phyloP scores from a whole-genome alignment of 1,140 invertebrate genomes.

The Cydia splendana region DNA sequence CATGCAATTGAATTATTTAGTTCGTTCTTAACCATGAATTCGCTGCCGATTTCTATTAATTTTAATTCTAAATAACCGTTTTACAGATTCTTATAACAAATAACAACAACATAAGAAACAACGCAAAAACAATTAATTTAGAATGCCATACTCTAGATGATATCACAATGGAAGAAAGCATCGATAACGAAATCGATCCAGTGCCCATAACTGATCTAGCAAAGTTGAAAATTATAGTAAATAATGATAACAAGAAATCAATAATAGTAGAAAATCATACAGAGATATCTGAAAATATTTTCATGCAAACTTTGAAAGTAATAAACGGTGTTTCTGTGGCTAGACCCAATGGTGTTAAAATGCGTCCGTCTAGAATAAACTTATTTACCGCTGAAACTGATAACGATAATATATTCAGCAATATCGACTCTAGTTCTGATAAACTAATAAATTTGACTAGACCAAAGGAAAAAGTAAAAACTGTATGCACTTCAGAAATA shows the following conservation, averaged over 20 bases:
- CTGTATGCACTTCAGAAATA: neutral
- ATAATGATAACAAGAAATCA: neutral
- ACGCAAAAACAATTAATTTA: conserved; percentile 39
- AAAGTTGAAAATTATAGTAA: conserved; percentile 19
- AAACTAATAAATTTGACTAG: conserved; percentile 18
- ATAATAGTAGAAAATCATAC: neutral
- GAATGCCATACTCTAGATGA: conserved; percentile 38
- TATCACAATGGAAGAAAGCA: conserved; percentile 33
- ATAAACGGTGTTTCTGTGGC: neutral
- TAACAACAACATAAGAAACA: conserved; percentile 38
- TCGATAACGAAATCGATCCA: neutral
- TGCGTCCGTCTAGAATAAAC: neutral
- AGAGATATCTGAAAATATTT: neutral
- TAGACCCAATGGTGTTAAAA: neutral
- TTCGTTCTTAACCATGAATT: no score
- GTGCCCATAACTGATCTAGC: neutral
- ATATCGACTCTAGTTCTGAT: neutral
- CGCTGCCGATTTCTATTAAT: no score
- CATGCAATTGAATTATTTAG: no score
- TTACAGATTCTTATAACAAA: conserved; percentile 52
- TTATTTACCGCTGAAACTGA: neutral
- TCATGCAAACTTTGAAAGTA: neutral
- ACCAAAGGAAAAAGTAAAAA: neutral
- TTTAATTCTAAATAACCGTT: neutral
- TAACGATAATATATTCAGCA: neutral